Base-by-base conservation (phyloP, 1,140 invertebrate species). In the Ceratosolen solmsi region DNA sequence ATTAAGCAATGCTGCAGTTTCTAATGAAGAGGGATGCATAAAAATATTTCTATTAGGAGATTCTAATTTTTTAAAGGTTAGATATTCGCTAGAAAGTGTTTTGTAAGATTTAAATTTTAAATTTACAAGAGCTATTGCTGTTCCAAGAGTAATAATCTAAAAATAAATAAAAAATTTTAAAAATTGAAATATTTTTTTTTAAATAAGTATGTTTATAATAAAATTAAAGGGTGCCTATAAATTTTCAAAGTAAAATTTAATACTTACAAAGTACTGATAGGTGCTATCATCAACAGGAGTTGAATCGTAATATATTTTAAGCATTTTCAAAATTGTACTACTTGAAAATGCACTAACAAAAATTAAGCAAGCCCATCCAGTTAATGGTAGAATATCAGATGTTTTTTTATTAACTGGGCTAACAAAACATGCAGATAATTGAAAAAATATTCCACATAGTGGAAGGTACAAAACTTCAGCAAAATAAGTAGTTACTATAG, bases 191-290 rank as follows among this genome's bases (percentile, higher is more conserved):
- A 71, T 27, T 63, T 11, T 30, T 30, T 36, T 68, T 38, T 63
- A 30, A 30, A 36, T 38, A 68, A 5, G 3, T 22, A 36, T 68
- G 11, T 63, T 7, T 63, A 63, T 63, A 63, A 27, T 63, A 63
- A 8, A 63, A 27, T 63, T 63, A 63, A 2, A 63, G 5, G 20
- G 20, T 54, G 13, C 33, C 33, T 72, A 8, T 27, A 17, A 25
- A 25, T 49, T 17, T 27, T 54, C 33, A 15, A 54, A 54, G 3
- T 1, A 46, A 25, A 75, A 38, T 58, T n/a, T 0, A 49, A 72
- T 41, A 65, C 86, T 88, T 86, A 91, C 90, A 84, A 89, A 82
- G 41, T 88, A 87, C 60, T 87, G 82, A 8, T 88, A 87, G 49
- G 86, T 87, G 8, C 89, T 79, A 49, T 86, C 80, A 58, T 88